Evolutionary conservation across 2,888 invertebrate species (phyloP), one percentile per base, ranked within the genome.

Genomic region (Mythimna loreyi): DNA sequence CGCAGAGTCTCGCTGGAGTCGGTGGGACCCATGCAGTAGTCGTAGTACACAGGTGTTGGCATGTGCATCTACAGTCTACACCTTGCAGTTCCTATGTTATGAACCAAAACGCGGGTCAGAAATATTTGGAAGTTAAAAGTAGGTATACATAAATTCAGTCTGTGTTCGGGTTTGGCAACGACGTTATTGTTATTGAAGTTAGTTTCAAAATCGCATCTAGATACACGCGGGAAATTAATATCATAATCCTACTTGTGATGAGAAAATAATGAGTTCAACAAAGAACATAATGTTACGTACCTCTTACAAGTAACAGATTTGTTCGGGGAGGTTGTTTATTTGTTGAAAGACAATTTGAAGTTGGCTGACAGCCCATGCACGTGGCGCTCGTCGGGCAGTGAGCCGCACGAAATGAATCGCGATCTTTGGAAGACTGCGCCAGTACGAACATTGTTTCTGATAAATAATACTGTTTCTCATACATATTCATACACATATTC

Each of bases 141-240:
- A 86, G 85, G 87, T 94, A 93, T 93, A 94, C 94, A 92, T 92
- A 92, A 91, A 91, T 93, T 95, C 95, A 94, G 95, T 95, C 94
- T 94, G 94, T 91, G 84, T 89, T 92, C 86, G 91, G 92, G 92
- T 94, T 95, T 95, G 95, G 95, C 95, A 94, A 92, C 94, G 90
- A 93, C 89, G 89, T 93, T 92, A 90, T 89, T 89, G 90, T 91
- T 91, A 90, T 85, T 87, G 85, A 85, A 86, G 81, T 82, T 70
- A 69, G 70, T 77, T 81, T 72, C 77, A 80, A 74, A 83, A 75
- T 81, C 72, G 75, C 79, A 80, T 82, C 78, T 78, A 70, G 40
- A 67, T 61, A 77, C 69, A 75, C 81, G 80, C 76, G 82, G 73
- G 59, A 76, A 78, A 79, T 81, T 71, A 76, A 75, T 53, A 60